Conservation (phyloP, 2,888 invertebrate genomes). For the Tuta absoluta region DNA sequence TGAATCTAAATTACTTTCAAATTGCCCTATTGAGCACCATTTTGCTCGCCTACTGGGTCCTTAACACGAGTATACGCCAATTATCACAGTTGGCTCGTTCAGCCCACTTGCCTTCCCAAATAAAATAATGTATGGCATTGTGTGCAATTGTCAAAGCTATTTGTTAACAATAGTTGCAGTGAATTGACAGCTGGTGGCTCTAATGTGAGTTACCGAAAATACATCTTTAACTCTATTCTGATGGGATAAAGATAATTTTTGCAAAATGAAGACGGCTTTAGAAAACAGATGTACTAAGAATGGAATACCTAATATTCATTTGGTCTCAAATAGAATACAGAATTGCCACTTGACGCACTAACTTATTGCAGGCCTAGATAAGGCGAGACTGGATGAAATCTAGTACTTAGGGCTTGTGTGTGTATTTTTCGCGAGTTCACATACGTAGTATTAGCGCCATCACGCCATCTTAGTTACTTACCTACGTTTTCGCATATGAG, state of each 20-base stretch:
- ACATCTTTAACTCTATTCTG: not conserved
- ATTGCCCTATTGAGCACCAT: constrained; percentile 28
- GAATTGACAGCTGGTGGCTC: constrained; percentile 67
- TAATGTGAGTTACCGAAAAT: not conserved
- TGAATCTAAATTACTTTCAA: not conserved
- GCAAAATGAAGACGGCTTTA: not conserved
- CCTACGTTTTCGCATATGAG: too few relatives aligned
- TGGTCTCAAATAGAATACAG: not conserved
- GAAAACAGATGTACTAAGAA: not conserved
- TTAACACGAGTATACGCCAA: constrained; percentile 51
- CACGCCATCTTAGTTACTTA: too few relatives aligned
- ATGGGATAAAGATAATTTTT: not conserved
- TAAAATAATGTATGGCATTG: constrained; percentile 72
- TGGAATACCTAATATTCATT: not conserved
- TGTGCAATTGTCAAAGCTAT: constrained; percentile 73
- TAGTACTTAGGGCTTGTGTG: not conserved
- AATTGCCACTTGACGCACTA: constrained; percentile 7
- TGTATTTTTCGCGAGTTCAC: not conserved
- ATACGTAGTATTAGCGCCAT: not conserved
- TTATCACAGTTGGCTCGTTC: constrained; percentile 70
- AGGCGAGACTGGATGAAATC: not conserved
- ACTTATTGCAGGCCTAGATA: not conserved
- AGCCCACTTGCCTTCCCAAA: constrained; percentile 62
- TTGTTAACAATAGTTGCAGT: constrained; percentile 72
- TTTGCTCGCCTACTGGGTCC: constrained; percentile 50